These are phyloP conservation scores for Andricus quercusramuli DNA, from an alignment of 2,888 invertebrate species.

Conservation along the genomic window DNA sequence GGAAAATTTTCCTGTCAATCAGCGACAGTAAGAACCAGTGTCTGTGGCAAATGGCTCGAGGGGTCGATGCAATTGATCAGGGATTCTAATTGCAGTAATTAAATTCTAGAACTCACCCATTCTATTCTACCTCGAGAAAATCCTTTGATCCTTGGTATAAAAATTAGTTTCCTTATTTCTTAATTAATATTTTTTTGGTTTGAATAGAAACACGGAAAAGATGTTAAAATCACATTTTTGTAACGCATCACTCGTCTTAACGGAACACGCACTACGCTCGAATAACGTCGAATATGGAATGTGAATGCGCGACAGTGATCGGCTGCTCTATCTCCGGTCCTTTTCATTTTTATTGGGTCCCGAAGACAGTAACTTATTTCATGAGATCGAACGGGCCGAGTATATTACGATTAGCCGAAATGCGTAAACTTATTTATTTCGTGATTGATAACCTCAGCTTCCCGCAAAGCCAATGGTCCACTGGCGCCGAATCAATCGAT, in stretches of 20 bases:
- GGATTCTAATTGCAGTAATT: conserved; percentile 72
- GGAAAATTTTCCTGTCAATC: conserved; percentile 72
- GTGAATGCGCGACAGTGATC: conserved; percentile 54
- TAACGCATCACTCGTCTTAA: not conserved
- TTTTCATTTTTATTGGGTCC: conserved; percentile 66
- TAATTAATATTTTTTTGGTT: not conserved
- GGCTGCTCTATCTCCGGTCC: conserved; percentile 57
- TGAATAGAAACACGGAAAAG: not conserved
- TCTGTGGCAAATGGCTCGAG: conserved; percentile 66
- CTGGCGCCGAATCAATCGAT: conserved; percentile 58
- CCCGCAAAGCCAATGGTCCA: conserved; percentile 60
- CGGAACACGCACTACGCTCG: conserved; percentile 42
- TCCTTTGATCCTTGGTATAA: not conserved
- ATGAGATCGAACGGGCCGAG: conserved; percentile 68
- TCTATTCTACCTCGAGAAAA: conserved; percentile 7
- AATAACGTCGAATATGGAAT: conserved; percentile 50
- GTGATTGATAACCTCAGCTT: conserved; percentile 73
- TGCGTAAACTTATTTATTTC: conserved; percentile 74
- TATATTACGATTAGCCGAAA: conserved; percentile 73
- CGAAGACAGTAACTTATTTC: conserved; percentile 72
- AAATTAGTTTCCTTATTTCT: not conserved
- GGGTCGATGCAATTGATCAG: conserved; percentile 70
- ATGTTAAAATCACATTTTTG: not conserved
- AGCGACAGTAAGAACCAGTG: conserved; percentile 54
- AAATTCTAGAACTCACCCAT: conserved; percentile 73